A percentile compares a stretch with the other conserved stretches of the same genome.
Conservation (phyloP, 2,113 vertebrate species). For the Lepidothrix coronata region DNA sequence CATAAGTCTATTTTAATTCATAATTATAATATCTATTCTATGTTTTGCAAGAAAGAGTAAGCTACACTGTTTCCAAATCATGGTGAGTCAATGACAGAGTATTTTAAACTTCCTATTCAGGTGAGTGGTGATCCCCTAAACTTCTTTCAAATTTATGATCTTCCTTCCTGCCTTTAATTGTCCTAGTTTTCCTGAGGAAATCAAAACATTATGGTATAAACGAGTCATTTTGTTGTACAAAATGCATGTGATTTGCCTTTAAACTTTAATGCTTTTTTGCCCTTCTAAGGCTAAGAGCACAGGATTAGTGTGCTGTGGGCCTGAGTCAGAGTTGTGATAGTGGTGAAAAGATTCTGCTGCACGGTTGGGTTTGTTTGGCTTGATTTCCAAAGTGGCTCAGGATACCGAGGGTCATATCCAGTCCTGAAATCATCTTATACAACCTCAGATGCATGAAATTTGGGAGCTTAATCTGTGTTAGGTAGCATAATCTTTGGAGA, state of each 20-base stretch:
- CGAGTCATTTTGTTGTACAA: not conserved
- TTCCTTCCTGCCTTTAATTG: constrained; percentile 45
- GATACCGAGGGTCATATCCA: not conserved
- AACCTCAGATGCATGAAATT: not conserved
- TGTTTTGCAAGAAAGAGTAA: not conserved
- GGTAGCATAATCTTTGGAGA: not conserved
- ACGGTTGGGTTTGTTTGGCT: not conserved
- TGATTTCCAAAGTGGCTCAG: not conserved
- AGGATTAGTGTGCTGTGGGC: not conserved
- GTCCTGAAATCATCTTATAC: not conserved
- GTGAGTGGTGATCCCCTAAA: not conserved
- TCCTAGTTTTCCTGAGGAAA: constrained; percentile 48
- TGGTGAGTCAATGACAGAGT: not conserved
- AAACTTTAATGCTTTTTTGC: not conserved
- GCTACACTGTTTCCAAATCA: not conserved
- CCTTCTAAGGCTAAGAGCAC: not conserved
- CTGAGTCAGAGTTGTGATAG: not conserved
- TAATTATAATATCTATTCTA: not conserved
- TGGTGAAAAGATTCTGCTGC: not conserved
- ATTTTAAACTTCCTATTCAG: constrained; percentile 41
- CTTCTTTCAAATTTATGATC: constrained; percentile 32
- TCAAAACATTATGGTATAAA: constrained; percentile 6
- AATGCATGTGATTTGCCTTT: not conserved
- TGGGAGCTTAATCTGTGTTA: not conserved
- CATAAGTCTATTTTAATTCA: not conserved